Evolutionary conservation across 2,113 vertebrate species (phyloP).

Genomic region (Gadus chalcogrammus): DNA sequence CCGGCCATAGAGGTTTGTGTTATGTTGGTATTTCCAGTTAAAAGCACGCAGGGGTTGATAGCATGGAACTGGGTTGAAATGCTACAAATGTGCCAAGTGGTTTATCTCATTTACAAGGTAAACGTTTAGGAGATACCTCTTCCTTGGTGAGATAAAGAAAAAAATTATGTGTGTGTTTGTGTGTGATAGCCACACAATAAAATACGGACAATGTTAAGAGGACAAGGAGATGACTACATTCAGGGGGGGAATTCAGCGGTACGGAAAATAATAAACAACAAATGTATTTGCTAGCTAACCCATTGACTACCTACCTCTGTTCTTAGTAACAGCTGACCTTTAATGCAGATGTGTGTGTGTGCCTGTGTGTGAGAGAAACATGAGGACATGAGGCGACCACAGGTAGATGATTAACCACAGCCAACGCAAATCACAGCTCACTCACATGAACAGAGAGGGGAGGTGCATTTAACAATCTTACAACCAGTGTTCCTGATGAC

Average conservation of each 20-base stretch:
- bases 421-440: slow-evolving; percentile 54
- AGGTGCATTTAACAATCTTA: no score
- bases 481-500: no score
- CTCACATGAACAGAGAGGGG: slow-evolving; percentile 24
- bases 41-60: no score
- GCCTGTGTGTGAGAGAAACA: slow-evolving; percentile 35
- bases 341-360: slow-evolving; percentile 4
- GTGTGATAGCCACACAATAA: not conserved
- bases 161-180: slow-evolving; percentile 1
- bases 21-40: no score
- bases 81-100: no score
- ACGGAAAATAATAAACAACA: not conserved
- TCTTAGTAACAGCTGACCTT: slow-evolving; percentile 13
- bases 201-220: no score
- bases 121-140: no score
- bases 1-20: no score
- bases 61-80: no score
- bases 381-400: slow-evolving; percentile 46
- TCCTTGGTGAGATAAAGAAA: not conserved
- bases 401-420: slow-evolving; percentile 71
- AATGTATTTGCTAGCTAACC: not conserved
- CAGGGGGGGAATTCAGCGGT: no score
- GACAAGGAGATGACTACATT: no score
- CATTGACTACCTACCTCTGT: not conserved
- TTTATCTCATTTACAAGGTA: no score